Evolutionary conservation across 2,113 vertebrate genomes (phyloP), one percentile per base, ranked within the genome.

Genomic region (Thamnaconus septentrionalis): DNA sequence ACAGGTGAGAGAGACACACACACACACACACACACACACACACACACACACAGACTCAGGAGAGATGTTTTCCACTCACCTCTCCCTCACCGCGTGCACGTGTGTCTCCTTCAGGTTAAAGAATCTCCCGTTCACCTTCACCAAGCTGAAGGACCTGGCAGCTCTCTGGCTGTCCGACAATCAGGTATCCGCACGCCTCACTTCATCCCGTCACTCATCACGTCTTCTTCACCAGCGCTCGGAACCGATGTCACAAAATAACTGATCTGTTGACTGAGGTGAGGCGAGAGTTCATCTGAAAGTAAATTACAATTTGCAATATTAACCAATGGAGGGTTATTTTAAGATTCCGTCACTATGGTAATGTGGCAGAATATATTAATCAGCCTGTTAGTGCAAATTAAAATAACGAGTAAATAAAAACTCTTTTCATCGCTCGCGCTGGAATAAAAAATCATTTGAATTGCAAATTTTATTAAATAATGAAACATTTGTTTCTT

Each of bases 141-240:
- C 97, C 4, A 99, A 98, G 79, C 94, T 99, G 71, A 98, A 98
- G 80, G 97, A 99, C 76, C 93, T 99, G 75, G 97, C 97, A 81
- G 97, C 97, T 88, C 82, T 99, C 70, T 99, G 97, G 97, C 95
- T 99, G 66, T 99, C 97, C 86, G 97, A 99, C 93, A 99, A 99
- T 93, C 97, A 99, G 96, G 97, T 99, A 92, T 79, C 61, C 18
- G 50, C 8, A 41, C 39, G 52, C 63, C 53, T 53, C 50, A 43
- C 50, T 40, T 5, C 31, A 9, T 31, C 8, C 5, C 58, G 53
- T 39, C 53, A 46, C 44, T 31, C 1, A 31, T 31, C 18, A 2
- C 18, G 2, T 31, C 18, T 31, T 31, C 18, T 31, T 31, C 18
- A 1, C 18, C 18, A 31, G 18, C 18, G 18, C 18, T 52, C 39